Evolutionary conservation across 2,113 vertebrate species (phyloP).

Genomic region (Tachuris rubrigastra): DNA sequence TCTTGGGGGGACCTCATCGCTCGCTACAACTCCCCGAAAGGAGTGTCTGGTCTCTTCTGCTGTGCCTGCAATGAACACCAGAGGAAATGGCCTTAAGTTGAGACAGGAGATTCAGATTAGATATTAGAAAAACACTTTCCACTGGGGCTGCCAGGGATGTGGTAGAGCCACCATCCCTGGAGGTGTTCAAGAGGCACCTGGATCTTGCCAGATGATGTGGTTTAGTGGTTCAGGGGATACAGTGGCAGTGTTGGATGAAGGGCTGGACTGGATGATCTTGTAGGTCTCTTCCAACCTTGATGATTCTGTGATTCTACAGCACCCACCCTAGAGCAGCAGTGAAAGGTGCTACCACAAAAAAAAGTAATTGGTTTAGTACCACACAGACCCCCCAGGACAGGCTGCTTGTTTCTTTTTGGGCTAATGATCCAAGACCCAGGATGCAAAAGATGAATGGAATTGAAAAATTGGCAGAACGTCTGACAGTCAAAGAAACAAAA

Average conservation of each 20-base stretch:
- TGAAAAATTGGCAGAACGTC: not conserved
- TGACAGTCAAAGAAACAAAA: not conserved
- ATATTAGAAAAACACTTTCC: too few relatives aligned
- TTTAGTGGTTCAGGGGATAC: not conserved
- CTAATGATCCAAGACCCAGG: not conserved
- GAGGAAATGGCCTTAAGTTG: not conserved
- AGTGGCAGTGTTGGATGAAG: not conserved
- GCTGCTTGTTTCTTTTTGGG: not conserved
- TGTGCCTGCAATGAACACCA: rapidly evolving
- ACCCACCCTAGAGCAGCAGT: not conserved
- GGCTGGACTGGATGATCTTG: not conserved
- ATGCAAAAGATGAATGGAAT: not conserved
- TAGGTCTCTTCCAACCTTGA: not conserved
- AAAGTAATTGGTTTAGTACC: not conserved
- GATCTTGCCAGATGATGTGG: not conserved
- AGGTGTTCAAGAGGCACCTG: not conserved
- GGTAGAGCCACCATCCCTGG: not conserved
- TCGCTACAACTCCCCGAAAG: not conserved
- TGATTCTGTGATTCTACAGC: not conserved
- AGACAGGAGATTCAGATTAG: not conserved
- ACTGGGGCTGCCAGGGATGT: not conserved
- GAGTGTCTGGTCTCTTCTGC: not conserved
- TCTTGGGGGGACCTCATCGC: not conserved
- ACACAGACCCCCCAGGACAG: not conserved
- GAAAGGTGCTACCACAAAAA: not conserved